Conservation (phyloP, 2,797 vertebrate species). For the Myiothlypis coronata region DNA sequence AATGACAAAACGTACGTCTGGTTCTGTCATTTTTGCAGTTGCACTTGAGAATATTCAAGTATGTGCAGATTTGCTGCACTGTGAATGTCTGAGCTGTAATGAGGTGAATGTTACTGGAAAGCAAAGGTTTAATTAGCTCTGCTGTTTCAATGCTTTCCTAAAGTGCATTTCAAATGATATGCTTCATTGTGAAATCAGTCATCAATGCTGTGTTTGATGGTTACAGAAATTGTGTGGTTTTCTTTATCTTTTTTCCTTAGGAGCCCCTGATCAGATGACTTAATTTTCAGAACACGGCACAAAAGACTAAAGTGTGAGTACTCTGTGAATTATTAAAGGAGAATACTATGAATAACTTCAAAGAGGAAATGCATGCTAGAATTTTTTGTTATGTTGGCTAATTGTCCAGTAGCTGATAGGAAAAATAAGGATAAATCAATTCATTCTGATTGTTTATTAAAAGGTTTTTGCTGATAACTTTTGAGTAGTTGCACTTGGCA, state of each 20-base stretch:
- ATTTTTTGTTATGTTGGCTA: background rate
- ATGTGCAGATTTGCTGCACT: background rate
- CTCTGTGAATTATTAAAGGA: slow-evolving; percentile 5
- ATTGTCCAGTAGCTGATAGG: background rate
- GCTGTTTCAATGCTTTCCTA: background rate
- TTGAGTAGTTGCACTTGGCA: background rate
- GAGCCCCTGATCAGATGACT: background rate
- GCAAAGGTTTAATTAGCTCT: slow-evolving; percentile 28
- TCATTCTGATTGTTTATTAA: background rate
- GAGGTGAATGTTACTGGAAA: slow-evolving; percentile 1
- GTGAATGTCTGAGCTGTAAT: background rate
- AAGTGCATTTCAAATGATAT: slow-evolving; percentile 1
- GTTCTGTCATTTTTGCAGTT: background rate
- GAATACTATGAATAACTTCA: slow-evolving; percentile 1
- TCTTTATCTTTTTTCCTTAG: slow-evolving; percentile 6
- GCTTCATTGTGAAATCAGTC: background rate
- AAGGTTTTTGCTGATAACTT: background rate
- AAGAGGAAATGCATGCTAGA: background rate
- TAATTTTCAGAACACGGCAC: background rate
- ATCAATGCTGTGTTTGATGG: background rate
- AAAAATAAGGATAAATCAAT: background rate
- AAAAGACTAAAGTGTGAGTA: slow-evolving; percentile 20
- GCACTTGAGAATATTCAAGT: background rate
- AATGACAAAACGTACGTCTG: background rate
- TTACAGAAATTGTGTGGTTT: slow-evolving; percentile 9